Base-by-base conservation (phyloP, 2,113 vertebrate genomes). In the Anolis carolinensis region DNA sequence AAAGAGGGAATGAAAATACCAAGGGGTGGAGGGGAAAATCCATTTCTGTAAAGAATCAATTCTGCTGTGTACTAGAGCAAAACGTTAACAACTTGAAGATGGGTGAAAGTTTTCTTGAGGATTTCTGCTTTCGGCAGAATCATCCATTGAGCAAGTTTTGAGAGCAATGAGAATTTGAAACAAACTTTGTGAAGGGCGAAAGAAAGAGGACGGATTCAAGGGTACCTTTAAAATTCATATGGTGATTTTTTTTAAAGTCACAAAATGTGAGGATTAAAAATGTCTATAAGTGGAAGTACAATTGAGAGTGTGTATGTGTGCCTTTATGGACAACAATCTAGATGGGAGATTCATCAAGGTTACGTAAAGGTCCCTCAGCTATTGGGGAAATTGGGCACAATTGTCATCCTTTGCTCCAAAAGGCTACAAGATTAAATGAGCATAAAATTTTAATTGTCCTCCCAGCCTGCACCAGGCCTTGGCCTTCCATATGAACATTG, bases 11-110 rank as follows among this genome's bases (percentile, higher is more conserved):
- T 7, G 87, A 91, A 95, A 93, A 93, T 93, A 52, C 82, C 30
- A 79, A 89, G 36, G 48, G n/a, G n/a, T 20, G 1, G 16, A 2
- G 93, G 23, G 23, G 25, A 93, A 90, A 90, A 92, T 94, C 94
- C 92, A 89, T 75, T 79, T 95, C 84, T 89, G 89, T 92, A 94
- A 95, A 95, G 90, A 95, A 95, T 94, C 82, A 92, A 78, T 95
- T 96, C 96, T 96, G 95, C 90, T 92, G 87, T 89, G 90, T 94
- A 91, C 90, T 87, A 88, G 81, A 94, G 91, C 87, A 95, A 95
- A 95, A 94, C 32, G 0, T 87, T 94, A 88, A 92, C 90, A 93
- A 87, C 36, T 30, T 89, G 83, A 89, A 68, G 48, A 86, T 80
- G 89, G 76, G 68, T 90, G 87, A 90, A 92, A 88, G 48, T 7